These are phyloP conservation scores for Chlamydotis undulata DNA, from an alignment of 2,113 vertebrate genomes.

Conservation along the genomic window DNA sequence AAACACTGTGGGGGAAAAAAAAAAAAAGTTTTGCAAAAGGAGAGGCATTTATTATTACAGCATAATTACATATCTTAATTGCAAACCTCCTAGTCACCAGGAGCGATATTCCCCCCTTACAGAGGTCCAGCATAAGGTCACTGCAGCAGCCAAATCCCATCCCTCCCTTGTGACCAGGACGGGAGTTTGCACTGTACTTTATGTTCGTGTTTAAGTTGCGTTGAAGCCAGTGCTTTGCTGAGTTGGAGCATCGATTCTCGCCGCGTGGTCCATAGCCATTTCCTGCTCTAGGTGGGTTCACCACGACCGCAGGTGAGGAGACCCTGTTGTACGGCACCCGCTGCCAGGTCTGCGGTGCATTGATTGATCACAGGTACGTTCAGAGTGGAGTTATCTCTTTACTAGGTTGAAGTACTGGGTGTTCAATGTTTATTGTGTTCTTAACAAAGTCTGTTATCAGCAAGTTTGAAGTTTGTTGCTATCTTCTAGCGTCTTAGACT, in stretches of 20 bases:
- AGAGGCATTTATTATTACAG: not conserved
- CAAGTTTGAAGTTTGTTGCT: slow-evolving; percentile 37
- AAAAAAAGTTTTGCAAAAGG: not conserved
- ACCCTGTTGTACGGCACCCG: rapidly evolving
- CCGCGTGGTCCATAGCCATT: rapidly evolving
- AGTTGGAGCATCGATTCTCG: rapidly evolving
- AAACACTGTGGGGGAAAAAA: too few species aligned
- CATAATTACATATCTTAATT: not conserved
- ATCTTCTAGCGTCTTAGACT: slow-evolving; percentile 10
- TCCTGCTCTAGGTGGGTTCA: not conserved
- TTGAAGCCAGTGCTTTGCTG: rapidly evolving
- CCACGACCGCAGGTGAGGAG: rapidly evolving
- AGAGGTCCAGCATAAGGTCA: not conserved
- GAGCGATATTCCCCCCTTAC: not conserved
- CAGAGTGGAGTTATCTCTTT: not conserved
- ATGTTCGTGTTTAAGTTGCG: rapidly evolving
- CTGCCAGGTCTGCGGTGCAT: not conserved
- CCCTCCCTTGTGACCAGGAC: not conserved
- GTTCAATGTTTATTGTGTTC: slow-evolving; percentile 10
- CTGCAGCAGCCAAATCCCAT: not conserved
- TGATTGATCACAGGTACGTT: rapidly evolving
- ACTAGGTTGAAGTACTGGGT: not conserved
- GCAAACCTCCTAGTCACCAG: not conserved
- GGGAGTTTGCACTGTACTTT: rapidly evolving
- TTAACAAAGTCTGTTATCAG: slow-evolving; percentile 38